A percentile compares a stretch with the other conserved stretches of the same genome.
Evolutionary conservation across 23 tunicate species (phyloP).

Genomic region (Halocynthia roretzi): DNA sequence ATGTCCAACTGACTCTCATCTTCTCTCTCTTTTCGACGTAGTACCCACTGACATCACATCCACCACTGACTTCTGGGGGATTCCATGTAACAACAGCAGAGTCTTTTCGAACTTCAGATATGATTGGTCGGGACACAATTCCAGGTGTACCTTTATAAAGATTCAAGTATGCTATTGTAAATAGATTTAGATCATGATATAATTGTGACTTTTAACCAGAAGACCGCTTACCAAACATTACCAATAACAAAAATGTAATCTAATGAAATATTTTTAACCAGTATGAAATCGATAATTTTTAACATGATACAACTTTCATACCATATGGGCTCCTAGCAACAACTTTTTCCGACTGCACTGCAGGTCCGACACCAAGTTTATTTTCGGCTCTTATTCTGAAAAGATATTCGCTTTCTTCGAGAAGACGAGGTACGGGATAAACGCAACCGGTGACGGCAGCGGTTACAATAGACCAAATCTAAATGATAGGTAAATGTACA

Average conservation of each 20-base stretch:
- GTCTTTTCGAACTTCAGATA: constrained; percentile 48
- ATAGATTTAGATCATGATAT: not conserved
- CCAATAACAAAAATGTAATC: not conserved
- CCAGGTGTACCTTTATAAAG: constrained; percentile 36
- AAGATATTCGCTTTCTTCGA: constrained; percentile 71
- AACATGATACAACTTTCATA: not conserved
- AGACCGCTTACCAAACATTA: not conserved
- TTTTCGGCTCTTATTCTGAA: constrained; percentile 91
- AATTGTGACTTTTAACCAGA: not conserved
- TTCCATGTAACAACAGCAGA: constrained; percentile 62
- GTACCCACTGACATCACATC: constrained; percentile 66
- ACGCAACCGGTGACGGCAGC: constrained; percentile 32
- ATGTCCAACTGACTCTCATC: constrained; percentile 60
- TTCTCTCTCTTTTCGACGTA: constrained; percentile 89
- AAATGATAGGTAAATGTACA: constrained; percentile 23
- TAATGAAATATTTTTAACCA: too few species aligned
- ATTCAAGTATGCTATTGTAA: not conserved
- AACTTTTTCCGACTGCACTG: constrained; percentile 49
- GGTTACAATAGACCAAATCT: constrained; percentile 80
- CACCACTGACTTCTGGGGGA: constrained; percentile 61
- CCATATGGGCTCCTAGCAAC: constrained; percentile 50
- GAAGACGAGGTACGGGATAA: constrained; percentile 44
- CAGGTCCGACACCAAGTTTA: constrained; percentile 63
- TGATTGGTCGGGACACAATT: constrained; percentile 45
- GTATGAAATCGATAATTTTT: too few species aligned